Evolutionary conservation across 2,113 vertebrate species (phyloP).

Genomic region (Cebidichthys violaceus): DNA sequence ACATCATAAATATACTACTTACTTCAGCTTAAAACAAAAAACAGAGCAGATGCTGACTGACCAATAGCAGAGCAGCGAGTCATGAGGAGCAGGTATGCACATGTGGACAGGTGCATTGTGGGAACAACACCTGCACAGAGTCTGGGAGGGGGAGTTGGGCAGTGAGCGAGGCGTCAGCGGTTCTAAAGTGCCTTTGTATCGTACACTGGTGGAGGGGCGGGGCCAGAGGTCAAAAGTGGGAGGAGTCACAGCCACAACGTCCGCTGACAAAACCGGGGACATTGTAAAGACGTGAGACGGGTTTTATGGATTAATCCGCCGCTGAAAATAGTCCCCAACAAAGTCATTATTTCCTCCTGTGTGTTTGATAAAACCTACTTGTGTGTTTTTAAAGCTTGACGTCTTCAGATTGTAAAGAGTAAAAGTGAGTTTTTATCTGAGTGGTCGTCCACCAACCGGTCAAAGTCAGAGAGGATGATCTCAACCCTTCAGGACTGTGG

Average conservation of each 20-base stretch:
- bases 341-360: neutral
- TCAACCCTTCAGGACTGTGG: neutral
- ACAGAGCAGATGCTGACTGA: neutral
- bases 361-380: neutral
- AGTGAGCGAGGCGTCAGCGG: neutral
- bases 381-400: neutral
- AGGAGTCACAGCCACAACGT: neutral
- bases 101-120: slow-evolving; percentile 28
- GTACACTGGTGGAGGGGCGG: neutral
- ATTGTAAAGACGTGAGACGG: neutral
- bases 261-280: too few relatives aligned
- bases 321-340: neutral
- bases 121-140: slow-evolving; percentile 15
- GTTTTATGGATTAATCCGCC: neutral
- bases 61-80: slow-evolving; percentile 8
- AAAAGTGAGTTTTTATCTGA: neutral
- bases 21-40: too few relatives aligned
- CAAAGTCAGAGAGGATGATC: too few relatives aligned
- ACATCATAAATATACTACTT: neutral
- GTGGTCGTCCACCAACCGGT: neutral
- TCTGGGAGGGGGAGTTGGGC: neutral
- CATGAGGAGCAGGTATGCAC: slow-evolving; percentile 13
- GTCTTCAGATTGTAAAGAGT: neutral
- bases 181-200: slow-evolving; percentile 1
- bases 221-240: neutral